Evolutionary conservation across 2,888 invertebrate genomes (phyloP).

Genomic region (Gasteruption jaculator): DNA sequence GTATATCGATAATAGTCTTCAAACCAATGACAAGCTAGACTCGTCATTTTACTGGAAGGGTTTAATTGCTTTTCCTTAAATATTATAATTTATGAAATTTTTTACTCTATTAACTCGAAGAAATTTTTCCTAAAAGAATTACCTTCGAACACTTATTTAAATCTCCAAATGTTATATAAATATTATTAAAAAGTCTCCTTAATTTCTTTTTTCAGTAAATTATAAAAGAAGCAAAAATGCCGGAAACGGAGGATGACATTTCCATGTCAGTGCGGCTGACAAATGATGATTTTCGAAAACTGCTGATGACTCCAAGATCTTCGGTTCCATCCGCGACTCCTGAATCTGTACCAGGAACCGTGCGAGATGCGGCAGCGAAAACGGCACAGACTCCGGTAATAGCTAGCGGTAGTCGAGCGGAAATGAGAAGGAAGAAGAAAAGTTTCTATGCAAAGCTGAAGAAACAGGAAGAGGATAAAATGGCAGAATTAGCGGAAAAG

Average conservation of each 20-base stretch:
- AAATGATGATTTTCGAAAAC: constrained; percentile 94
- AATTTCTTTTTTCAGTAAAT: too few relatives aligned
- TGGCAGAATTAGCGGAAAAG: constrained; percentile 90
- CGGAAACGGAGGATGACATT: constrained; percentile 44
- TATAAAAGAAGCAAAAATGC: constrained; percentile 39
- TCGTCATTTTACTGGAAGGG: too few relatives aligned
- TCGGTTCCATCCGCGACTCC: constrained; percentile 60
- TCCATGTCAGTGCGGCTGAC: constrained; percentile 73
- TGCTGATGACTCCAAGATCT: constrained; percentile 90
- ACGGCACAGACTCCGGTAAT: constrained; percentile 53
- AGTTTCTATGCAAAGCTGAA: constrained; percentile 91
- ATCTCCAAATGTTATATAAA: too few relatives aligned
- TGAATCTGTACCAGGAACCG: constrained; percentile 58
- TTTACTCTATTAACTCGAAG: too few relatives aligned
- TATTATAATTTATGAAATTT: constrained; percentile 8
- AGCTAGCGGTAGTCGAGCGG: constrained; percentile 57
- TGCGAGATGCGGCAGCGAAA: constrained; percentile 67
- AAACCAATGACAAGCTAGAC: too few relatives aligned
- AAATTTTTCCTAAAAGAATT: too few relatives aligned
- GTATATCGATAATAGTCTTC: too few relatives aligned
- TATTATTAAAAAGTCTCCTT: too few relatives aligned
- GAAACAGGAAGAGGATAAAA: constrained; percentile 90
- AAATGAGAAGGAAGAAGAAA: constrained; percentile 87
- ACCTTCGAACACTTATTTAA: too few relatives aligned
- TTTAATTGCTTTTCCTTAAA: too few relatives aligned